Evolutionary conservation across 2,888 invertebrate species (phyloP).

Genomic region (Mellilla xanthometata): DNA sequence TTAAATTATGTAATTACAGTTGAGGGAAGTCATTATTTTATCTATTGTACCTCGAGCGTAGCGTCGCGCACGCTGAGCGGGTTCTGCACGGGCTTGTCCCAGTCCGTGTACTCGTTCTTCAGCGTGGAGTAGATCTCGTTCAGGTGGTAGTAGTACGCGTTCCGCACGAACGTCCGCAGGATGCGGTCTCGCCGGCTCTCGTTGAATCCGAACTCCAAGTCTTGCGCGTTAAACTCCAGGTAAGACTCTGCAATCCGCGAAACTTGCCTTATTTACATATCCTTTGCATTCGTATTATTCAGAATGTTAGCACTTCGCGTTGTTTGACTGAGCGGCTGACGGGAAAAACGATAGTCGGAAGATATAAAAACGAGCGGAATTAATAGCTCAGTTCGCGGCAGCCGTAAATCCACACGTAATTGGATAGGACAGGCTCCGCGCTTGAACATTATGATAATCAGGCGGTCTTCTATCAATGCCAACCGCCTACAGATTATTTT

Average conservation of each 20-base stretch:
- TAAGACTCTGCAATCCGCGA: constrained; percentile 86
- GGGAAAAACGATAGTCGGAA: constrained; percentile 25
- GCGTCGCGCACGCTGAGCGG: constrained; percentile 93
- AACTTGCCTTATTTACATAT: constrained; percentile 57
- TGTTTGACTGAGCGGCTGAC: constrained; percentile 26
- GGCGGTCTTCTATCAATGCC: constrained; percentile 32
- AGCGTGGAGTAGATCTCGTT: constrained; percentile 97
- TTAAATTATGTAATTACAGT: constrained; percentile 32
- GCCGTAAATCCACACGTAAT: constrained; percentile 41
- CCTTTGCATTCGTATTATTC: constrained; percentile 41
- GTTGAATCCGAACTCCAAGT: constrained; percentile 95
- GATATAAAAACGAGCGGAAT: constrained; percentile 36
- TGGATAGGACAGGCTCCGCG: constrained; percentile 34
- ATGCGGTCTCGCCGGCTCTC: constrained; percentile 93
- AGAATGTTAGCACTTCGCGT: constrained; percentile 32
- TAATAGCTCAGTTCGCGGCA: constrained; percentile 38
- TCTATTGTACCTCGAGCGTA: constrained; percentile 84
- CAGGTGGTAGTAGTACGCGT: constrained; percentile 96
- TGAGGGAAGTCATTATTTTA: constrained; percentile 25
- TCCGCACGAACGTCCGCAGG: constrained; percentile 95
- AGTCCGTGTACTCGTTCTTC: constrained; percentile 97
- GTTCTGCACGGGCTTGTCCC: constrained; percentile 94
- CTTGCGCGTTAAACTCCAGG: constrained; percentile 90
- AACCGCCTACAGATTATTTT: constrained; percentile 27
- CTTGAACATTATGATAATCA: constrained; percentile 33